Evolutionary conservation across 2,113 vertebrate species (phyloP), one percentile per base, ranked within the genome.

Genomic region (Balaenoptera acutorostrata): DNA sequence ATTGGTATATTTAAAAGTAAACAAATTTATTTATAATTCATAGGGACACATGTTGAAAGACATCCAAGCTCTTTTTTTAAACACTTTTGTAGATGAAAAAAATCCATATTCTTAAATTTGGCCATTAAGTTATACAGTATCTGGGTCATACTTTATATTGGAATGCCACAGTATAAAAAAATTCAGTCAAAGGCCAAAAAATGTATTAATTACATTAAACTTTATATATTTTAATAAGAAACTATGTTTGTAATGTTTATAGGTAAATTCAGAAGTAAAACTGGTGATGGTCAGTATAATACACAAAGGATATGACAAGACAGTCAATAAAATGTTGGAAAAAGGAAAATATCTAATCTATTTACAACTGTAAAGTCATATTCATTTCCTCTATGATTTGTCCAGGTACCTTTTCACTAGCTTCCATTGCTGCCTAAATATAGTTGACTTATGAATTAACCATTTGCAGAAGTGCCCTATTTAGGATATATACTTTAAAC

Each of bases 11-110:
- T 95, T 82, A 69, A 95, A 96, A 96, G 90, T n/a, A 88, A 85
- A 80, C 63, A 74, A 61, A 88, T 59, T 75, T 77, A 84, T 80
- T 93, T 87, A 36, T 44, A 90, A 88, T 90, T 93, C 90, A 81
- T 49, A 64, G 64, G 44, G 55, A 96, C 31, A 89, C 55, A 84
- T 36, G 9, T 6, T 88, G 25, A 91, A 97, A 94, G 57, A 90
- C 41, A 86, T 13, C 8, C 29, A 84, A 61, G 36, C 8, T 59
- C 6, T 59, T 92, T 85, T 55, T 63, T 63, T 39, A 59, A 87
- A 88, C 5, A 87, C 18, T 75, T 88, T 5, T 31, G 21, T 46
- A 27, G 41, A 71, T 39, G 21, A 66, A 83, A 46, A 80, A 25
- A 55, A 87, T 13, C 23, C n/a, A 94, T 15, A 33, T 18, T 33